phyloP scores from a whole-genome alignment of 2,113 vertebrate genomes.

The Suncus etruscus region DNA sequence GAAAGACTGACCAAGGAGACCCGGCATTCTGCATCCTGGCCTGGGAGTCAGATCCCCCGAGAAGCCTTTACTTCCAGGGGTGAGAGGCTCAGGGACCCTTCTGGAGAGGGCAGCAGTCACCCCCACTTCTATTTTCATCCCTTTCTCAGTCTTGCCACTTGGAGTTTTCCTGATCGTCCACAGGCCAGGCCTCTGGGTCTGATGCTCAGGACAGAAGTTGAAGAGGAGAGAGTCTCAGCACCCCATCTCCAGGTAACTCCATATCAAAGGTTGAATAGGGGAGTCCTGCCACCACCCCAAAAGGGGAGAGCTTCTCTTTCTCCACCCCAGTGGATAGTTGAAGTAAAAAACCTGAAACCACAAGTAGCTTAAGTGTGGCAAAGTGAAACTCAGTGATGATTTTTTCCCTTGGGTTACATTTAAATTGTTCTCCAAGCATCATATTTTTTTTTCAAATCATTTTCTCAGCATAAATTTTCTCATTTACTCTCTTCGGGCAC shows the following conservation, averaged over 20 bases:
- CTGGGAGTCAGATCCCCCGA: not conserved
- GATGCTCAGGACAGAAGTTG: not conserved
- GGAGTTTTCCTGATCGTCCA: not conserved
- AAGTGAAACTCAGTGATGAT: not conserved
- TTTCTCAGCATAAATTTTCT: not conserved
- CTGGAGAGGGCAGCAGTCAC: not conserved
- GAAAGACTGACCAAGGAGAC: slow-evolving; percentile 73
- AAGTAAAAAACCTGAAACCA: not conserved
- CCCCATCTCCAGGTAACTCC: not conserved
- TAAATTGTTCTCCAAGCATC: not conserved
- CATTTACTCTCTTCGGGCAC: accelerated
- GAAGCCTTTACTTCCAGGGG: not conserved
- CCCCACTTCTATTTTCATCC: not conserved
- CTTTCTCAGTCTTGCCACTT: accelerated
- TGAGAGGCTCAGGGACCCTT: not conserved
- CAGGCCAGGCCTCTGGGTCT: accelerated
- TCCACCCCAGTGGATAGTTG: not conserved
- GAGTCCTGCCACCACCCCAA: accelerated
- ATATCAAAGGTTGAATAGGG: accelerated
- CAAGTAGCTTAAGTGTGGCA: accelerated
- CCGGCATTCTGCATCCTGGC: slow-evolving; percentile 57
- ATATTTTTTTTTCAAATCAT: not conserved
- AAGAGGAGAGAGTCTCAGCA: not conserved
- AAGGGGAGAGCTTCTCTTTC: not conserved
- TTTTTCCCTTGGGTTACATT: not conserved